phyloP scores from a whole-genome alignment of 2,113 vertebrate genomes.

The Myotis yumanensis region DNA sequence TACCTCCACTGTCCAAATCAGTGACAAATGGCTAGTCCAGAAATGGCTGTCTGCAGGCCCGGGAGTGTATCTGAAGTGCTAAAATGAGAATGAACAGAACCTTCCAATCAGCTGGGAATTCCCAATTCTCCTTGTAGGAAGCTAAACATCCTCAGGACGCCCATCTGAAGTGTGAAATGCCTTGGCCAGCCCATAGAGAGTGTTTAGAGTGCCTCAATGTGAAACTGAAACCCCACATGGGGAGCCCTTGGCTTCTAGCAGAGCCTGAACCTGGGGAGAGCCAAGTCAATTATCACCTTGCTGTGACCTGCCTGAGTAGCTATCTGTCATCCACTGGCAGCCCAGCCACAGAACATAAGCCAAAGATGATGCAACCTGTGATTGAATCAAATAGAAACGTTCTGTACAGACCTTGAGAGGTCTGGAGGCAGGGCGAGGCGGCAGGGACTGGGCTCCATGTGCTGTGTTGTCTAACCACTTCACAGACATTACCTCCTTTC shows the following conservation, averaged over 20 bases:
- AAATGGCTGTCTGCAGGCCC: not conserved
- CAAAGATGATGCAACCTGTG: conserved; percentile 24
- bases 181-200: conserved; percentile 63
- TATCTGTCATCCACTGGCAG: conserved; percentile 12
- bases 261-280: not conserved
- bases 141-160: not conserved
- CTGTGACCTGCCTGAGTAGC: conserved; percentile 32
- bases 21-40: not conserved
- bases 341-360: not conserved
- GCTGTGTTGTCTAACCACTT: not conserved
- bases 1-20: not conserved
- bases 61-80: not conserved
- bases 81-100: conserved; percentile 24
- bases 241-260: conserved; percentile 31
- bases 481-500: not conserved
- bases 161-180: conserved; percentile 57
- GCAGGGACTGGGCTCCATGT: accelerated
- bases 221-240: conserved; percentile 43
- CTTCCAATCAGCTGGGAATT: conserved; percentile 41
- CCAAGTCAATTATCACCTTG: conserved; percentile 60
- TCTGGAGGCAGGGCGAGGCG: not conserved
- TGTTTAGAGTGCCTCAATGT: not conserved
- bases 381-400: not conserved
- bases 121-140: conserved; percentile 46
- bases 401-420: not conserved